Conservation (phyloP, 2,113 vertebrate species). For the Trachemys scripta region DNA sequence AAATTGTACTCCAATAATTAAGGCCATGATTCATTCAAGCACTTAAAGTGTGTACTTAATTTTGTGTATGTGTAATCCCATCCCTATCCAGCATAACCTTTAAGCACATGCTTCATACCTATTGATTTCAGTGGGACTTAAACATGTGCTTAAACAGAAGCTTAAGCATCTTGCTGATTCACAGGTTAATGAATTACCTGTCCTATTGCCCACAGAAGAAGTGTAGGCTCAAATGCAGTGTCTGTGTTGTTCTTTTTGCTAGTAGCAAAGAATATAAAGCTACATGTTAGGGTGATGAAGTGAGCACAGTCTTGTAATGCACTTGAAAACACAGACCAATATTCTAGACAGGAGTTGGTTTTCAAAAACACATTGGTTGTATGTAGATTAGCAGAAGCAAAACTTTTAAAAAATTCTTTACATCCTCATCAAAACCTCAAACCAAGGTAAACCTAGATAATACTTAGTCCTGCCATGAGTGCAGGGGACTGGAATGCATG, state of each 20-base stretch:
- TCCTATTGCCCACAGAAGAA: neutral
- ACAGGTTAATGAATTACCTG: neutral
- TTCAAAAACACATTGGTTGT: constrained; percentile 47
- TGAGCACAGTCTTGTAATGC: constrained; percentile 49
- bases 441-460: constrained; percentile 17
- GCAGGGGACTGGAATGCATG: no score
- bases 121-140: neutral
- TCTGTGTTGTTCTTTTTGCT: neutral
- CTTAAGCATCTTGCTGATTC: neutral
- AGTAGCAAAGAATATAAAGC: neutral
- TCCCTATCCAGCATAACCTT: neutral
- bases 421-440: neutral
- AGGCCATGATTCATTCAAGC: neutral
- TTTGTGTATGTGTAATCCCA: neutral
- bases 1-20: neutral
- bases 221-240: accelerated
- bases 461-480: no score
- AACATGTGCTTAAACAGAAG: neutral
- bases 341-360: neutral
- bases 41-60: accelerated
- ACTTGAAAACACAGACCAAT: constrained; percentile 11
- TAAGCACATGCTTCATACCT: neutral
- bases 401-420: neutral
- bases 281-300: neutral
- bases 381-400: neutral